Evolutionary conservation across 2,888 invertebrate genomes (phyloP), one percentile per base, ranked within the genome.

Genomic region (Ditula angustiorana): DNA sequence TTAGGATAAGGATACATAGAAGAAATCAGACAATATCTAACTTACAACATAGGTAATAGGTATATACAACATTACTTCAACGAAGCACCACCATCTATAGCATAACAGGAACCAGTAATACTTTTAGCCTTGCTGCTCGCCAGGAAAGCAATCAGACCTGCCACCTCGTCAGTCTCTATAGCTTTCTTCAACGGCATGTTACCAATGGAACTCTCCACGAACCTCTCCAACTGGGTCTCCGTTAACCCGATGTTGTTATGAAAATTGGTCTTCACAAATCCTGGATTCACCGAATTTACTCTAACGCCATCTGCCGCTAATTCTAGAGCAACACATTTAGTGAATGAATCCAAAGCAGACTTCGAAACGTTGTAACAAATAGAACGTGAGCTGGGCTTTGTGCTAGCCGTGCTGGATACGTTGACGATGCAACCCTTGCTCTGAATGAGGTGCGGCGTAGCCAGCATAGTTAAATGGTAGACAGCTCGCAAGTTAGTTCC

Each of bases 251-350:
- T 94, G 67, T 95, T 94, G 81, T 95, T 96, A 72, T 98, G 96
- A 21, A 98, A 83, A 81, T 98, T 96, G 0, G 98, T 99, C 35
- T 96, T 88, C 2, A 97, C 95, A 1, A 98, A 98, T n/a, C 99
- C 98, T n/a, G 99, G 99, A 85, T 97, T 98, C 0, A 98, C 97
- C 33, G 96, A 94, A 84, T 99, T 99, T 0, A 97, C 97, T 64
- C 98, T 93, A 0, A 98, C 96, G 71, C 96, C 95, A 80, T 96
- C 96, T 0, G 94, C 76, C 26, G 96, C 97, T 61, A 97, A 87
- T 76, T 97, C 99, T 52, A 99, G 88, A 0, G 99, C 99, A 11
- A 95, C 93, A 81, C 98, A 98, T 81, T 96, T 95, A 0, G 99
- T 99, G 74, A 99, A 96, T 78, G 99, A 98, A 89, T 99, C 99